phyloP scores from a whole-genome alignment of 2,888 invertebrate genomes.

The Athalia rosae region DNA sequence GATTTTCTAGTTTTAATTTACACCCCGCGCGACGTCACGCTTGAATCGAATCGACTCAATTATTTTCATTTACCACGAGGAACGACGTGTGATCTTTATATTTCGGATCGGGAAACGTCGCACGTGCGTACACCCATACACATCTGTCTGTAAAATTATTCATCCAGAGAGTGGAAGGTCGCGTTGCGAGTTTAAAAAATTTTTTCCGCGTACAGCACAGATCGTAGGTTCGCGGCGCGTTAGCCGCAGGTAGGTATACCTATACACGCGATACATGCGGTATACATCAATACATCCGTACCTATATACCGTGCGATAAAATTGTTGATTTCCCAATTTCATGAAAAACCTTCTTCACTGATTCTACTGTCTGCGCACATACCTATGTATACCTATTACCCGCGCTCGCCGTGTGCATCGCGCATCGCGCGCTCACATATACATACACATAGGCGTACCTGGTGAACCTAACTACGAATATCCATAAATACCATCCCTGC shows the following conservation, averaged over 20 bases:
- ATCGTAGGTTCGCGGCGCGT: no score
- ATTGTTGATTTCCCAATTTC: conserved; percentile 10
- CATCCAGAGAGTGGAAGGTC: no score
- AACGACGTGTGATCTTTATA: background rate
- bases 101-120: background rate
- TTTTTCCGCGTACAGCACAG: no score
- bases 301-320: conserved; percentile 3
- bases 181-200: no score
- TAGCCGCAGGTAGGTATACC: no score
- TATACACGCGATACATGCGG: background rate
- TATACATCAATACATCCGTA: background rate
- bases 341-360: conserved; percentile 15
- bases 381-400: no score
- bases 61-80: background rate
- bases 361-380: background rate
- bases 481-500: background rate
- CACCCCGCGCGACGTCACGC: background rate
- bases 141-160: background rate
- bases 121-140: background rate
- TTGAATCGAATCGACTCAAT: no score
- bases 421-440: no score
- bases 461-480: conserved; percentile 30
- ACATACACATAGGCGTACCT: no score
- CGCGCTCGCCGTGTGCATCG: no score
- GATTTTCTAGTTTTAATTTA: no score